These are phyloP conservation scores for Cephalopterus ornatus DNA, from an alignment of 2,113 vertebrate genomes.

Conservation along the genomic window DNA sequence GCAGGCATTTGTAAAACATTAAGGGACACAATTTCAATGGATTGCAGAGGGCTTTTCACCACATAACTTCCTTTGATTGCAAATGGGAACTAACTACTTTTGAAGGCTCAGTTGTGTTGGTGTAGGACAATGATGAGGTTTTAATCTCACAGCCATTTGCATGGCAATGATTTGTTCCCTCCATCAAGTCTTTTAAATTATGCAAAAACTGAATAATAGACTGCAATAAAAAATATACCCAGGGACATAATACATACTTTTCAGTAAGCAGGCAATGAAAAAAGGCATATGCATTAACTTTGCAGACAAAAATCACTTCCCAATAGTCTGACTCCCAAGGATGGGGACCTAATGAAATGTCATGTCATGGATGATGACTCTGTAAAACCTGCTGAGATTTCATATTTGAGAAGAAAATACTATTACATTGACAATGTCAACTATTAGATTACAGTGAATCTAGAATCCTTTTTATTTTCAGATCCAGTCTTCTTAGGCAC, in stretches of 20 bases:
- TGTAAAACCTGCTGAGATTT: not conserved
- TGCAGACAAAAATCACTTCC: not conserved
- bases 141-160: slow-evolving; percentile 18
- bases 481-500: not conserved
- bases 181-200: slow-evolving; percentile 2
- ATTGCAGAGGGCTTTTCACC: slow-evolving; percentile 28
- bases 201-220: not conserved
- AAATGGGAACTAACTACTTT: slow-evolving; percentile 3
- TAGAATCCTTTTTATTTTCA: not conserved
- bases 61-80: not conserved
- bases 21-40: not conserved
- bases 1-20: slow-evolving; percentile 28
- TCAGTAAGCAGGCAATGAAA: not conserved
- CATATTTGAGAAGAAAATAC: not conserved
- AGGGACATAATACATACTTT: not conserved
- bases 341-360: not conserved
- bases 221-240: not conserved
- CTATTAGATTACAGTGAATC: not conserved
- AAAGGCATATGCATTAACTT: not conserved
- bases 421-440: not conserved
- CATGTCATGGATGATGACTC: not conserved
- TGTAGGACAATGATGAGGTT: not conserved
- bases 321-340: not conserved
- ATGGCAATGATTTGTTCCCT: slow-evolving; percentile 13
- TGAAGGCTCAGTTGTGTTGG: not conserved